Percentiles rank a stretch among this genome's conserved stretches.
Conservation (phyloP, 2,113 vertebrate species). For the Acrocephalus arundinaceus region DNA sequence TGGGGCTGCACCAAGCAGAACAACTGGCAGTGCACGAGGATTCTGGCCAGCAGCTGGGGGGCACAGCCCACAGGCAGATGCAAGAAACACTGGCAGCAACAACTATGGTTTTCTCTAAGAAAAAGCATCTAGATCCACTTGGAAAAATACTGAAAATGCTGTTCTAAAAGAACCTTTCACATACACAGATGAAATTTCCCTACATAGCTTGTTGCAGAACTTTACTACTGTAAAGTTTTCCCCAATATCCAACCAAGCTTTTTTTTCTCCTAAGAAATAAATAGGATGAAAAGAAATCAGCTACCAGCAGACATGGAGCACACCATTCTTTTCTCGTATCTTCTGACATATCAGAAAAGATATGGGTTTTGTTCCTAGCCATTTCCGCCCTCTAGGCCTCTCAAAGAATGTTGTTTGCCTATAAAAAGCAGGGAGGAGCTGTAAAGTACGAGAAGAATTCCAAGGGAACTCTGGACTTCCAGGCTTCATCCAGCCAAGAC, state of each 20-base stretch:
- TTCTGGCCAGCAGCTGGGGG: not conserved
- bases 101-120: not conserved
- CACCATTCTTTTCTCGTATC: constrained; percentile 6
- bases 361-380: not conserved
- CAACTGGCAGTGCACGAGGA: rapidly evolving
- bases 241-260: not conserved
- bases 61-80: not conserved
- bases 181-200: not conserved
- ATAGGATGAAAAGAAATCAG: not conserved
- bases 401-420: constrained; percentile 37
- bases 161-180: not conserved
- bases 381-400: constrained; percentile 19
- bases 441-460: constrained; percentile 25
- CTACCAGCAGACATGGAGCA: not conserved
- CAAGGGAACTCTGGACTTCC: constrained; percentile 11
- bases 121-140: not conserved
- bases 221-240: not conserved
- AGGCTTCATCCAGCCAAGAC: not conserved
- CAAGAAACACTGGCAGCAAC: not conserved
- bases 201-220: not conserved
- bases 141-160: not conserved
- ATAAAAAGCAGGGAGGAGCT: constrained; percentile 48
- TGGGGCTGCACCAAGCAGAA: not conserved
- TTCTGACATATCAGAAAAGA: constrained; percentile 34
- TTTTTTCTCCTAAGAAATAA: not conserved